Percentiles rank a stretch among this genome's conserved stretches.
Conservation (phyloP, 2,113 vertebrate species). For the Amphiprion percula region DNA sequence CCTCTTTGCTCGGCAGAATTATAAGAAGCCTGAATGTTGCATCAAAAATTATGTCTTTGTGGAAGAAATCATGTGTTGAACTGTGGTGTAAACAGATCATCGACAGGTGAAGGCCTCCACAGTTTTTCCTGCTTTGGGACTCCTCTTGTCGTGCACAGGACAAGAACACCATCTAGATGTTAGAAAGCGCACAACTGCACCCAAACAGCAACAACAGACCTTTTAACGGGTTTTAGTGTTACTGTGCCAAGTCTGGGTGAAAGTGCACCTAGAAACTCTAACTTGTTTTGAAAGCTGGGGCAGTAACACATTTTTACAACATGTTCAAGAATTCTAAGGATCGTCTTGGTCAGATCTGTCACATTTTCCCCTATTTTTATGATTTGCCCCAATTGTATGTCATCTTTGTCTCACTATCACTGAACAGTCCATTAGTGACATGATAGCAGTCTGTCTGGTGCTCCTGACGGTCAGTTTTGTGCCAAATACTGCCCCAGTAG, state of each 20-base stretch:
- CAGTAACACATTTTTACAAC: neutral
- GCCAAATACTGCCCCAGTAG: too few species aligned
- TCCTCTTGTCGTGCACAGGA: neutral
- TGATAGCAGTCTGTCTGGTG: too few species aligned
- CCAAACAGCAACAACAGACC: conserved; percentile 41
- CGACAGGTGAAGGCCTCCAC: neutral
- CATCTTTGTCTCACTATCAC: neutral
- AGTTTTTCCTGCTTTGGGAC: conserved; percentile 8
- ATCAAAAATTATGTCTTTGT: neutral
- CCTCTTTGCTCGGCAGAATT: conserved; percentile 34
- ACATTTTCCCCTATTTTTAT: conserved; percentile 1
- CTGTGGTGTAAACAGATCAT: neutral
- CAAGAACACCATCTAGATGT: conserved; percentile 43
- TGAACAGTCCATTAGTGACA: neutral
- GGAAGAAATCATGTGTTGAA: conserved; percentile 8
- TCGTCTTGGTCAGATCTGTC: neutral
- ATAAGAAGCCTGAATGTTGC: conserved; percentile 2
- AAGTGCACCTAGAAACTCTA: conserved; percentile 14
- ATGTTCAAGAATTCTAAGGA: neutral
- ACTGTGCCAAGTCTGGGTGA: conserved; percentile 46
- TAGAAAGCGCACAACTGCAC: conserved; percentile 6
- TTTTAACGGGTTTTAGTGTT: conserved; percentile 31
- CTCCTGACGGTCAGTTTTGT: too few species aligned
- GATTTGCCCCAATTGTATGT: neutral
- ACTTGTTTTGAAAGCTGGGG: neutral